Base-by-base conservation (phyloP, 2,888 invertebrate genomes). In the Nycteola revayana region DNA sequence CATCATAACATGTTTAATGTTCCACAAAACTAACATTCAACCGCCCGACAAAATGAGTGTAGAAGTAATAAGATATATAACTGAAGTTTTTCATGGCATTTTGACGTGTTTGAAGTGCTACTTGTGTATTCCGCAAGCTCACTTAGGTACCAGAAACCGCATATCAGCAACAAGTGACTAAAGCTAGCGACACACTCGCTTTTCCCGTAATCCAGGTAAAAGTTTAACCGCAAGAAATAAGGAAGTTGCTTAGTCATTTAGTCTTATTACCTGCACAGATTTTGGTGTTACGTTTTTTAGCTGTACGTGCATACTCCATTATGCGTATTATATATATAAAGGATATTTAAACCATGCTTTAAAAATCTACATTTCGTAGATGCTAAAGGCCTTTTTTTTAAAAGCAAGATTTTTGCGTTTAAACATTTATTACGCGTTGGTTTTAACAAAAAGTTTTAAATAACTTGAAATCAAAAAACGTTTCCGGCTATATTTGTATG, bases 171-270 rank as follows among this genome's bases (percentile, higher is more conserved):
- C 66, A 61, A 67, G 67, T 66, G 61, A 48, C 49, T 76, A 73
- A 78, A 75, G 75, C 63, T 60, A 64, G 53, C 66, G 79, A 73
- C 78, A 72, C 64, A 70, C 60, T 65, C 58, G 52, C 63, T 69
- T 72, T 69, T n/a, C n/a, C n/a, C 60, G 62, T 51, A 60, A 68
- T 54, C 67, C 49, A 50, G 60, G 75, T 70, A 75, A 76, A 78
- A 80, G 70, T 72, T 41, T 40, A 44, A 77, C 81, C 77, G 55
- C 74, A 73, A 62, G 45, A 39, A 41, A 48, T 51, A 51, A 57
- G 60, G 58, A 64, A 70, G 48, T 45, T 53, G 44, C 48, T 46
- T 44, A 37, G 55, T 60, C 59, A 66, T 64, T 68, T 63, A 49
- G 66, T 52, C n/a, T n/a, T n/a, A 56, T 42, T 51, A 43, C 43